Base-by-base conservation (phyloP, 1,140 invertebrate species). In the Paraescarpia echinospica region DNA sequence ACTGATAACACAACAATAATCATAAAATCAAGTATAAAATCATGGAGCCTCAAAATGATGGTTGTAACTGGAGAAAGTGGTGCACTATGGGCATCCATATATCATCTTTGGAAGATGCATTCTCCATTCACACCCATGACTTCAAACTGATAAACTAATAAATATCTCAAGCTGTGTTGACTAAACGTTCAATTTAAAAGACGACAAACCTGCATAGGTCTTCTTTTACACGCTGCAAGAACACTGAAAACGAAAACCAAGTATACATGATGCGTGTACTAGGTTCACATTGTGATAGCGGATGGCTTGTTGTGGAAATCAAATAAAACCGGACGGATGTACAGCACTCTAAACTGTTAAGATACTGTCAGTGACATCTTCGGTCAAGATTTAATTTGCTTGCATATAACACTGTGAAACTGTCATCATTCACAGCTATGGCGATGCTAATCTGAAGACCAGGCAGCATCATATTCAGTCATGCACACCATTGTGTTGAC, bases 281-380 rank as follows among this genome's bases (percentile, higher is more conserved):
- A 22, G 14, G 59, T 77, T 77, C 22, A 12, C 22, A 77, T 4
- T 12, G 59, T 27, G 59, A 77, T 27, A 77, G 22, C 4, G 22
- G 59, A 5, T 18, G 22, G 59, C 27, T 77, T 77, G 48, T 8
- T 51, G 59, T 18, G 59, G 8, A 77, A 18, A 77, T 77, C 18
- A 2, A 31, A 77, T 51, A 77, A 31, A 18, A 77, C 22, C 90
- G 35, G 90, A 41, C 41, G 59, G 91, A 91, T 41, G 35, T 91
- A 41, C 34, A 35, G 33, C 41, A 1, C 31, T 91, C 34, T 91
- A 48, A 35, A 59, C 91, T 91, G 33, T 91, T 35, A 91, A 14
- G 33, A 91, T 91, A 91, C 91, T 91, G 91, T 9, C 91, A 48
- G 34, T 35, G 34, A 59, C 34, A 8, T 59, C 91, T 35, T 91